Evolutionary conservation across 2,888 invertebrate genomes (phyloP), one percentile per base, ranked within the genome.

Genomic region (Hartigia nigra): DNA sequence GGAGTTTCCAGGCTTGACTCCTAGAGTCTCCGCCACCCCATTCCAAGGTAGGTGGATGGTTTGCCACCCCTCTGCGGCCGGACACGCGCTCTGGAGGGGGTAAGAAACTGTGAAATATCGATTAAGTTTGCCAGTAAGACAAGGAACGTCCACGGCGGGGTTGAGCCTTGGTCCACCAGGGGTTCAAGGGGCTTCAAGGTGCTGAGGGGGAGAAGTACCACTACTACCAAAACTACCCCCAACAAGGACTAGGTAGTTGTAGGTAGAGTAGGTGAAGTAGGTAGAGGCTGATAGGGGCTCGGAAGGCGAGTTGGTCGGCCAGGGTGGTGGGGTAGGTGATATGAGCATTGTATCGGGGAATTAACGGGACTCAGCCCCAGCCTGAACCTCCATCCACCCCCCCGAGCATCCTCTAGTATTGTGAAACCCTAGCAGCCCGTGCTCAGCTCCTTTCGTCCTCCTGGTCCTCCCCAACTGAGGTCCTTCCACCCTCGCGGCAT

Each of bases 101-200:
- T 91, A 91, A 91, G 91, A 91, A 91, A 91, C 91, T 91, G 91
- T 91, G 91, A 91, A 91, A 91, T 91, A 91, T 91, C 91, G 91
- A 91, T 91, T 91, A 91, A 91, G 91, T 91, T 91, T 91, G 91
- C 91, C 90, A 90, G 91, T 91, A 91, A 91, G 91, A 91, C 91
- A 91, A 91, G 91, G 91, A 91, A 90, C 90, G 91, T 90, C 91
- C 91, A 87, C 87, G 88, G 88, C 88, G 88, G 86, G 88, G 85
- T 83, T 83, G 83, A 82, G 80, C 83, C 83, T 77, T 23, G 55
- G 55, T 55, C 55, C 55, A 55, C 55, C 55, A 55, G 78, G 79
- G 77, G 81, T 76, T 74, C 81, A 81, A 80, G 78, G 82, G 81
- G 82, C 79, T 82, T 5, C 23, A 55, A 55, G 55, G 55, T 55